Conservation (phyloP, 2,797 vertebrate species). For the Siniperca obscura region DNA sequence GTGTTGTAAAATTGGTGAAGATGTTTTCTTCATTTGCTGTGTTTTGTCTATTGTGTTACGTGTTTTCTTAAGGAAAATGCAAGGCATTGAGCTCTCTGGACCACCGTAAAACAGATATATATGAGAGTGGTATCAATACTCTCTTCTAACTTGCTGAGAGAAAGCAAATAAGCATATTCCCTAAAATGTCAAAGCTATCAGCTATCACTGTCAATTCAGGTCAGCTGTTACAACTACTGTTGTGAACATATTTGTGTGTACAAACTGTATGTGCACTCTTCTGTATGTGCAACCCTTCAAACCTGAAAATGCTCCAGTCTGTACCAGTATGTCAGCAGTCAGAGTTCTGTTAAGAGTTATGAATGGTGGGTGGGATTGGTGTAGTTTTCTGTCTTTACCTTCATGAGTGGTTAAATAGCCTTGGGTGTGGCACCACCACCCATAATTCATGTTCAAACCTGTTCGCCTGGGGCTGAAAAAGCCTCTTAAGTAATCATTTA, state of each 20-base stretch:
- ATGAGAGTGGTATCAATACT: neutral
- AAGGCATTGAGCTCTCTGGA: neutral
- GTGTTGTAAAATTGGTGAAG: neutral
- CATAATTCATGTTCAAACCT: conserved; percentile 64
- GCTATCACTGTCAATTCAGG: neutral
- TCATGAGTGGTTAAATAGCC: conserved; percentile 22
- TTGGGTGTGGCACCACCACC: conserved; percentile 58
- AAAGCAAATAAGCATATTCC: neutral
- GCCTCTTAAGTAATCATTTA: conserved; percentile 21
- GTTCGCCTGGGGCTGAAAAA: conserved; percentile 38
- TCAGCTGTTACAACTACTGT: neutral
- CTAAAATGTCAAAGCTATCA: neutral
- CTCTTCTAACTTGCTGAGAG: neutral
- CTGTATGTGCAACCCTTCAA: conserved; percentile 1
- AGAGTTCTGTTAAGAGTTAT: neutral
- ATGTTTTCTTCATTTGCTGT: neutral
- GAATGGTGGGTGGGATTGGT: conserved; percentile 24
- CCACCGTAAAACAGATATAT: neutral
- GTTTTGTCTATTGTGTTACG: neutral
- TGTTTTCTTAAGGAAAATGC: neutral
- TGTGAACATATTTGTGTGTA: conserved; percentile 13
- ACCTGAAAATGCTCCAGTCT: conserved; percentile 12
- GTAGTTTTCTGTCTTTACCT: conserved; percentile 31
- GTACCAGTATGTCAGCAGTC: neutral
- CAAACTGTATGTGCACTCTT: neutral